Evolutionary conservation across 2,888 invertebrate genomes (phyloP).

Genomic region (Lasioglossum lativentre): DNA sequence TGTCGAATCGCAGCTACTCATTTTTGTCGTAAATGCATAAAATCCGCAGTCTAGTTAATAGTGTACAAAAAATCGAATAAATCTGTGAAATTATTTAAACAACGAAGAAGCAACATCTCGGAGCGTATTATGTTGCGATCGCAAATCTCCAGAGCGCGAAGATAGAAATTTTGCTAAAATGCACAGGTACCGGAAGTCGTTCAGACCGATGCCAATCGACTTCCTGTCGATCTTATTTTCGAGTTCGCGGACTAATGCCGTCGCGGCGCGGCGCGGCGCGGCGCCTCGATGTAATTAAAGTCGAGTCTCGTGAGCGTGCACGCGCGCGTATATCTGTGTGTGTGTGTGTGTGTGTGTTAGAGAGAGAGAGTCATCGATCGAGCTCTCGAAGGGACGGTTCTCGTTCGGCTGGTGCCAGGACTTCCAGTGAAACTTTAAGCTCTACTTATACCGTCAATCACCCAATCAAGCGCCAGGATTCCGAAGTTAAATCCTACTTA

Average conservation of each 20-base stretch:
- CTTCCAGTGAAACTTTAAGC: slow-evolving; percentile 61
- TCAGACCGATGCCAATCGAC: background rate
- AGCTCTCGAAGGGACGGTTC: background rate
- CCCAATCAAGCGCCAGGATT: slow-evolving; percentile 64
- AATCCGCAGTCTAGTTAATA: no score
- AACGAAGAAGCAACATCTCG: background rate
- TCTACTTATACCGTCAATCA: slow-evolving; percentile 68
- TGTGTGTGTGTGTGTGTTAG: background rate
- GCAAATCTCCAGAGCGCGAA: background rate
- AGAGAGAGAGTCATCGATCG: slow-evolving; percentile 39
- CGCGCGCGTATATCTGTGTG: slow-evolving; percentile 18
- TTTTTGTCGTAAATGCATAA: no score
- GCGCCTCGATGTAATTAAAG: slow-evolving; percentile 41
- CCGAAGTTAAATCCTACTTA: slow-evolving; percentile 69
- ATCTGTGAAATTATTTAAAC: no score
- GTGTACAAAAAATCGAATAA: background rate
- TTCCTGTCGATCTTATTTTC: slow-evolving; percentile 29
- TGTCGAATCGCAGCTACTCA: no score
- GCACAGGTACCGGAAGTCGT: background rate
- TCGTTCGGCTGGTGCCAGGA: slow-evolving; percentile 18
- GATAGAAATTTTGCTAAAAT: background rate
- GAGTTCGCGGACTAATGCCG: slow-evolving; percentile 14
- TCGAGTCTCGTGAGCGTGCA: background rate
- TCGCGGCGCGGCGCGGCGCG: background rate
- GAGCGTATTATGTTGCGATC: background rate